Percentiles rank a stretch among this genome's conserved stretches.
phyloP scores from a whole-genome alignment of 64 coral and sea anemone genomes.

The Montipora efflorescens region DNA sequence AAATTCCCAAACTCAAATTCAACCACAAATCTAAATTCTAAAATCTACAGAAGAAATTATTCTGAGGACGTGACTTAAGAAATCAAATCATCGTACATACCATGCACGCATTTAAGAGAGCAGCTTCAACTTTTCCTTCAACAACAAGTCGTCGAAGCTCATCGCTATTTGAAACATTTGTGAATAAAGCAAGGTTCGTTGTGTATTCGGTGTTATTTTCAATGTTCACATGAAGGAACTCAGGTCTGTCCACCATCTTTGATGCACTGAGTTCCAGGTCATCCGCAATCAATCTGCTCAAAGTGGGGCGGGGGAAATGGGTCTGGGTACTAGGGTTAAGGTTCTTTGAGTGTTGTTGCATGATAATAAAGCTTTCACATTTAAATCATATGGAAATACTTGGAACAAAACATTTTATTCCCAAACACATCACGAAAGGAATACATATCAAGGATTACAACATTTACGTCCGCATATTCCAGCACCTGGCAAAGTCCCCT shows the following conservation, averaged over 20 bases:
- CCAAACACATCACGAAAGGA: too few relatives aligned
- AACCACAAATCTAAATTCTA: background rate
- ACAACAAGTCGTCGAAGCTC: conserved; percentile 58
- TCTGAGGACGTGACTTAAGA: background rate
- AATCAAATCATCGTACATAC: conserved; percentile 6
- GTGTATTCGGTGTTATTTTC: conserved; percentile 34
- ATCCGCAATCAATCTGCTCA: background rate
- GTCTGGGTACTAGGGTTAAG: too few relatives aligned
- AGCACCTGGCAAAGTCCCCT: too few relatives aligned
- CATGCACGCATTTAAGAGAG: conserved; percentile 74
- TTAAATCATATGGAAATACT: too few relatives aligned
- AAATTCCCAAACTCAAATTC: too few relatives aligned
- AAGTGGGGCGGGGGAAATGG: too few relatives aligned
- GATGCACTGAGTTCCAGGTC: background rate
- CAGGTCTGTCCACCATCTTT: conserved; percentile 55
- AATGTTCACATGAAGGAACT: background rate
- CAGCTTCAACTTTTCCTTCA: conserved; percentile 70
- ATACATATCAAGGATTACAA: too few relatives aligned
- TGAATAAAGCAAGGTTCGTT: conserved; percentile 58
- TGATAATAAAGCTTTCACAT: too few relatives aligned
- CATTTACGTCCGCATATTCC: too few relatives aligned
- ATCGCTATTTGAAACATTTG: conserved; percentile 47
- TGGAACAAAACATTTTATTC: too few relatives aligned
- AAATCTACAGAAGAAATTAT: background rate
- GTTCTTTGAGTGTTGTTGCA: too few relatives aligned